Evolutionary conservation across 2,113 vertebrate species (phyloP).

Genomic region (Dasyprocta punctata): DNA sequence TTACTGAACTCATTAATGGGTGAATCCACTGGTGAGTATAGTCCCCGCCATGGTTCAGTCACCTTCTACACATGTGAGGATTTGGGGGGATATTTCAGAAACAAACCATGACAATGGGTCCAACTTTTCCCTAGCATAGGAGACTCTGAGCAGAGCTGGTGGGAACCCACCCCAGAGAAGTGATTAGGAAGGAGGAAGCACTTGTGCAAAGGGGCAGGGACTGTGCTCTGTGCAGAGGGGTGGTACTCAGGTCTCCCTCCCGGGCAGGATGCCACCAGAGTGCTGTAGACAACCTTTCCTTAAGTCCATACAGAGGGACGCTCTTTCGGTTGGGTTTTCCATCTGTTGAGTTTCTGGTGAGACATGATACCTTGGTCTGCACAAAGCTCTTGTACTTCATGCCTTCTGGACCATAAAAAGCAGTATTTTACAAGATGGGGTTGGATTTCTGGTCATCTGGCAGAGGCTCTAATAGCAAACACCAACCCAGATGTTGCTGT

Average conservation of each 20-base stretch:
- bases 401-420: no score
- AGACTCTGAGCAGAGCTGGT: not conserved
- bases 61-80: not conserved
- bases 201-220: accelerated
- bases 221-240: not conserved
- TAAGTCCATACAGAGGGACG: not conserved
- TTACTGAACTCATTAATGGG: not conserved
- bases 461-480: not conserved
- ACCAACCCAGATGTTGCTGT: not conserved
- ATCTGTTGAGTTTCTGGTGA: not conserved
- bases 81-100: not conserved
- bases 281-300: not conserved
- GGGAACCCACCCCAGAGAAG: not conserved
- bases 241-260: not conserved
- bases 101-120: not conserved
- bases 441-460: not conserved
- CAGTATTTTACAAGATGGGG: not conserved
- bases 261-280: not conserved
- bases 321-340: not conserved
- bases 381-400: not conserved
- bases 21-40: not conserved
- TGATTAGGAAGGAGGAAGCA: accelerated
- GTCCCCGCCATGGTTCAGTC: not conserved
- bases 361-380: not conserved
- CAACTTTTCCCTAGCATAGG: not conserved